Base-by-base conservation (phyloP, 2,113 vertebrate genomes). In the Mola mola region DNA sequence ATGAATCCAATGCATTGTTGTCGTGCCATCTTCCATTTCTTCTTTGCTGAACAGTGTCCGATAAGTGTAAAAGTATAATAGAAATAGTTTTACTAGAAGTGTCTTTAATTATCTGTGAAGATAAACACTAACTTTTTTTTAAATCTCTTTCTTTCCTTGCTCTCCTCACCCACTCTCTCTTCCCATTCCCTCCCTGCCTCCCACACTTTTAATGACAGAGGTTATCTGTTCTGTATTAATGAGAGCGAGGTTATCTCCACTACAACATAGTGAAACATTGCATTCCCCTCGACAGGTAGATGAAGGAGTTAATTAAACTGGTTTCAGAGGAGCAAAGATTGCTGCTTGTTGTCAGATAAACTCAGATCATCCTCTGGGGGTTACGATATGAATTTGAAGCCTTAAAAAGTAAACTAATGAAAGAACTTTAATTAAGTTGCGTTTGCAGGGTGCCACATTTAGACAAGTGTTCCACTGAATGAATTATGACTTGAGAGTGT, bases 201-300 rank as follows among this genome's bases (percentile, higher is more conserved):
- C 38, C 13, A 50, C 53, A 28, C 31, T 25, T 22, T 42, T 57
- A 68, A 56, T 46, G 31, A 51, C 22, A 24, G 50, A 37, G 58
- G 56, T 60, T 68, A 75, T 75, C 50, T 31, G 49, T 19, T 28
- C 37, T 12, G 1, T n/a, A 36, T 50, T 56, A 62, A 50, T 62
- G 57, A 58, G 72, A 36, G 11, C 3, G 48, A 26, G 73, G 51
- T 65, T 70, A 76, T 76, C 60, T 53, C 11, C 33, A 10, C 41
- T 51, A 33, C 64, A 61, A 37, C 4, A 28, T 28, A 61, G 56
- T 42, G 21, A 8, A 49, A 56, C 61, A 61, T 44, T 36, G 10
- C 42, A 6, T 34, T 58, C 24, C 49, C 49, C 21, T 26, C 22
- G 48, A 16, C 49, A 60, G 49, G 42, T 66, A 49, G 37, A 71